These are phyloP conservation scores for Drosophila anomalata DNA, from an alignment of 2,888 invertebrate species.

Conservation along the genomic window DNA sequence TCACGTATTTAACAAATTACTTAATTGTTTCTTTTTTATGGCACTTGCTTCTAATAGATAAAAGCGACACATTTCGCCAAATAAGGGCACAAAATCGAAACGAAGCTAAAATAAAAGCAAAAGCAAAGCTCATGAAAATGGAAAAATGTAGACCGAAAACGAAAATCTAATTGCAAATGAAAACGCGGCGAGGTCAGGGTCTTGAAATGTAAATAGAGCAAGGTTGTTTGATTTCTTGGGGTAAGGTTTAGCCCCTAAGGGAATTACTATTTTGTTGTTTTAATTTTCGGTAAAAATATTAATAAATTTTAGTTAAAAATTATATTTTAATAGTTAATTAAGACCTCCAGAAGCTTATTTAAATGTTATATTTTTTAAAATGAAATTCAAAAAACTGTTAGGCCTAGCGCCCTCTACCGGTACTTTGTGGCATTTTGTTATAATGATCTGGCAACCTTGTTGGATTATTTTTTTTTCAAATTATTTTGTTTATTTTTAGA, in stretches of 20 bases:
- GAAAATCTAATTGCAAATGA: conserved; percentile 15
- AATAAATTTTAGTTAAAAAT: background rate
- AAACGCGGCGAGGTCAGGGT: conserved; percentile 12
- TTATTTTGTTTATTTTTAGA: background rate
- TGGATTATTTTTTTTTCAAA: background rate
- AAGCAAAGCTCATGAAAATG: conserved; percentile 8
- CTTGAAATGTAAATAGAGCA: conserved; percentile 4
- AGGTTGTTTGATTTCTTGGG: conserved; percentile 4
- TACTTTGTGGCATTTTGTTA: background rate
- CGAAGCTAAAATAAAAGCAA: conserved; percentile 20
- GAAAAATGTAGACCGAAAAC: conserved; percentile 9
- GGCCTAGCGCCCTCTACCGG: background rate
- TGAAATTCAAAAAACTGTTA: background rate
- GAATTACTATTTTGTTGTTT: too few species aligned
- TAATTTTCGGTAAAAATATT: too few species aligned
- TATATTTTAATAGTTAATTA: background rate
- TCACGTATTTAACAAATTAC: conserved; percentile 17
- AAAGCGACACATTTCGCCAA: background rate
- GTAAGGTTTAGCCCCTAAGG: background rate
- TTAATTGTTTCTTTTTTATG: conserved; percentile 3
- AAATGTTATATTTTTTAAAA: background rate
- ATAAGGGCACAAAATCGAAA: conserved; percentile 4
- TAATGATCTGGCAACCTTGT: background rate
- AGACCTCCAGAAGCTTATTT: background rate
- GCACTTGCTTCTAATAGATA: conserved; percentile 17